Conservation (phyloP, 2,888 invertebrate genomes). For the Trissolcus brochymenae region DNA sequence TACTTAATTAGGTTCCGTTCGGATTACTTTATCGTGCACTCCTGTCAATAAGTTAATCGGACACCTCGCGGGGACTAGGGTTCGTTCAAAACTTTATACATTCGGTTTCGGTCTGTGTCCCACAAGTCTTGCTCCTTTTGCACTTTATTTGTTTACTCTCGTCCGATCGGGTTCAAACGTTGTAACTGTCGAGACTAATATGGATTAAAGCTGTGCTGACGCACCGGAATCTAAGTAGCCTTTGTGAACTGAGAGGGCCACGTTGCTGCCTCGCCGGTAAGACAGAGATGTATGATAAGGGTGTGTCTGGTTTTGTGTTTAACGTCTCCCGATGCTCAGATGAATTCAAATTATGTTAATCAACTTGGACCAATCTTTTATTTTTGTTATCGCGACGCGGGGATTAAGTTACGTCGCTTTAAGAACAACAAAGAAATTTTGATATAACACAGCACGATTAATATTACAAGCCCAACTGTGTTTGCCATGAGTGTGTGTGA, state of each 20-base stretch:
- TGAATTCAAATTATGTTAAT: slow-evolving; percentile 41
- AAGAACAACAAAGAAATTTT: slow-evolving; percentile 4
- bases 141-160: slow-evolving; percentile 51
- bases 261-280: slow-evolving; percentile 20
- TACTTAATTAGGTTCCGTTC: slow-evolving; percentile 45
- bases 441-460: slow-evolving; percentile 7
- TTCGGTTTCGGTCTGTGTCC: slow-evolving; percentile 6
- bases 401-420: slow-evolving; percentile 24
- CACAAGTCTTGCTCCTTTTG: slow-evolving; percentile 26
- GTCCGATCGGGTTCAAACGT: slow-evolving; percentile 48
- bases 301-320: slow-evolving; percentile 46
- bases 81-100: slow-evolving; percentile 30
- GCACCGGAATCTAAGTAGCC: slow-evolving; percentile 45
- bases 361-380: not conserved
- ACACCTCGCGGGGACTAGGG: slow-evolving; percentile 25
- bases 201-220: slow-evolving; percentile 47
- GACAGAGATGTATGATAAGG: slow-evolving; percentile 48
- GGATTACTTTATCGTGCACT: slow-evolving; percentile 46
- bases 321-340: slow-evolving; percentile 26
- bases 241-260: slow-evolving; percentile 36
- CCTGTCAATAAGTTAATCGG: slow-evolving; percentile 50
- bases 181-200: slow-evolving; percentile 54
- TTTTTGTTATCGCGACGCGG: not conserved
- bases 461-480: slow-evolving; percentile 6
- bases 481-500: slow-evolving; percentile 1